These are phyloP conservation scores for Pogonus chalceus DNA, from an alignment of 1,140 invertebrate genomes.

Conservation along the genomic window DNA sequence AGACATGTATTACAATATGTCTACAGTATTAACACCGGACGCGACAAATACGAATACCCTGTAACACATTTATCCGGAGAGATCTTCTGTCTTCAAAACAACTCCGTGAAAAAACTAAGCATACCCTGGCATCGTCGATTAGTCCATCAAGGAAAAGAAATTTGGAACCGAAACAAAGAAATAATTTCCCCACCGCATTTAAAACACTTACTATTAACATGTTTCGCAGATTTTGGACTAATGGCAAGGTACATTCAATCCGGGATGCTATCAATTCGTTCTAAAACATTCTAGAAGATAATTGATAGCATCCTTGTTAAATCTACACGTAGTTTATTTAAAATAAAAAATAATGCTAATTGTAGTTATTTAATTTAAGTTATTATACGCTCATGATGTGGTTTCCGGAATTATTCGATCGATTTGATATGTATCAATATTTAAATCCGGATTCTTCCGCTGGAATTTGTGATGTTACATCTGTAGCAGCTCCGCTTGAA, in stretches of 20 bases:
- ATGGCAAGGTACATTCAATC: conserved; percentile 40
- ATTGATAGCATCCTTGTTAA: too few relatives aligned
- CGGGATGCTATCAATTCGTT: conserved; percentile 7
- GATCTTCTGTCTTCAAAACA: background rate
- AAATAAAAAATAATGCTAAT: conserved; percentile 10
- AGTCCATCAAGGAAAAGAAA: conserved; percentile 20
- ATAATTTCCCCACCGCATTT: conserved; percentile 40
- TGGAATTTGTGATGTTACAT: conserved; percentile 47
- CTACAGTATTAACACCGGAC: conserved; percentile 42
- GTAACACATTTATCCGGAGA: conserved; percentile 24
- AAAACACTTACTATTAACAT: conserved; percentile 38
- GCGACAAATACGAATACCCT: conserved; percentile 38
- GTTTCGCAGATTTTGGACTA: conserved; percentile 45
- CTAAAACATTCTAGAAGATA: too few relatives aligned
- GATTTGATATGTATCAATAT: conserved; percentile 45
- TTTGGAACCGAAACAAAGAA: conserved; percentile 10
- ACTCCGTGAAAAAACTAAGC: background rate
- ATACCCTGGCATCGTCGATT: background rate
- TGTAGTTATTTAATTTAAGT: conserved; percentile 33
- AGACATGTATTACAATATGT: conserved; percentile 42
- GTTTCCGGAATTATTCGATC: conserved; percentile 55
- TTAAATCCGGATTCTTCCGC: conserved; percentile 39
- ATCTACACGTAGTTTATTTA: background rate
- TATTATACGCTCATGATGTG: conserved; percentile 58
- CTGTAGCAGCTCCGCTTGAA: conserved; percentile 12